A percentile compares a stretch with the other conserved stretches of the same genome.
Conservation (phyloP, 2,113 vertebrate genomes). For the Corythornis vintsioides region DNA sequence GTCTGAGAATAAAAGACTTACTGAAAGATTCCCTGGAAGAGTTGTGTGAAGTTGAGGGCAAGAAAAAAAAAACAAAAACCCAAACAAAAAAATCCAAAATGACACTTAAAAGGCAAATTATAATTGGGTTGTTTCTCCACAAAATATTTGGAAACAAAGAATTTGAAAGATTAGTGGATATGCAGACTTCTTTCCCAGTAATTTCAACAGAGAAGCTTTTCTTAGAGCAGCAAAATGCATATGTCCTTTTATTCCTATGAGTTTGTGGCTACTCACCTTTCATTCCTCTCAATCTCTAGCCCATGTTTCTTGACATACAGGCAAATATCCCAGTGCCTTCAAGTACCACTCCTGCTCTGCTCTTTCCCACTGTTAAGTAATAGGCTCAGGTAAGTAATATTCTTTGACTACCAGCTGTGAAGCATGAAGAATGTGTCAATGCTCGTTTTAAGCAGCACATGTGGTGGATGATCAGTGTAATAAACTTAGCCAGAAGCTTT, state of each 20-base stretch:
- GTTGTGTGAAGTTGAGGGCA: background rate
- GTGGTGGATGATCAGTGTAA: background rate
- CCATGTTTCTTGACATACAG: background rate
- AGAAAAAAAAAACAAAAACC: background rate
- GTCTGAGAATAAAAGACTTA: slow-evolving; percentile 27
- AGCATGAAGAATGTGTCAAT: background rate
- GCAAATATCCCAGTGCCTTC: background rate
- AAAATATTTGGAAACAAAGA: background rate
- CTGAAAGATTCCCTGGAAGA: background rate
- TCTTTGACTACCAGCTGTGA: background rate
- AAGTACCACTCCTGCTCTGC: background rate
- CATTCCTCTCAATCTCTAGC: background rate
- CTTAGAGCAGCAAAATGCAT: background rate
- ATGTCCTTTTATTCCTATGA: background rate
- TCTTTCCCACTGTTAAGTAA: background rate
- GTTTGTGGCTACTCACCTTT: background rate
- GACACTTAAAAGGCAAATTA: background rate
- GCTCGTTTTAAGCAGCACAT: background rate
- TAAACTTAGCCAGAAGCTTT: background rate
- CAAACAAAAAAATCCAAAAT: background rate
- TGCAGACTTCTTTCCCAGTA: background rate
- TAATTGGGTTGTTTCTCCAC: background rate
- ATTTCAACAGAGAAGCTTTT: background rate
- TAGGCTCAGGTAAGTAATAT: background rate
- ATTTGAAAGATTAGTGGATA: background rate